phyloP scores from a whole-genome alignment of 2,797 vertebrate genomes.

The Myiotriccus ornatus region DNA sequence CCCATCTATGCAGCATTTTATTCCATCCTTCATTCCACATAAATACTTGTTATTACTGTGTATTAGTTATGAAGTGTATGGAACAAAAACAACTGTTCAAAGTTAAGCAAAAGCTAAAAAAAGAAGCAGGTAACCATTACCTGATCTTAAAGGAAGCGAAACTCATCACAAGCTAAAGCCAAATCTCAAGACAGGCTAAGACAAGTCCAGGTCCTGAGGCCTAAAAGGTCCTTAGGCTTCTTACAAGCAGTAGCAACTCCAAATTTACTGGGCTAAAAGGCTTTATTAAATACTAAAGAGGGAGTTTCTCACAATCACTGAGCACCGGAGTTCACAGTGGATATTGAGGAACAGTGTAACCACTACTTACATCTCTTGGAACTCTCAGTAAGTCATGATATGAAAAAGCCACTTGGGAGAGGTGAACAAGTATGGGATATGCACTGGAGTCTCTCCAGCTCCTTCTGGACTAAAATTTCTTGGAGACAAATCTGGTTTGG shows the following conservation, averaged over 20 bases:
- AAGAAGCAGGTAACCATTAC: neutral
- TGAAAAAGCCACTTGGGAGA: neutral
- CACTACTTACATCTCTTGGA: neutral
- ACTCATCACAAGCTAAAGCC: neutral
- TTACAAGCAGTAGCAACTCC: neutral
- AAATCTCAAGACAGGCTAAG: neutral
- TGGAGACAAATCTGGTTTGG: neutral
- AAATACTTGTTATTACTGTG: neutral
- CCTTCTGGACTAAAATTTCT: neutral
- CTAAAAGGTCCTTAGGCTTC: neutral
- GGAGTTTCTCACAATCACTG: neutral
- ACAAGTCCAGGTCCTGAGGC: neutral
- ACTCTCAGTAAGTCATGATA: fast-evolving
- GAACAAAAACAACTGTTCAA: neutral
- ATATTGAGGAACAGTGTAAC: neutral
- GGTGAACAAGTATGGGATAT: neutral
- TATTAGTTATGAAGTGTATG: neutral
- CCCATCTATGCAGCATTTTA: neutral
- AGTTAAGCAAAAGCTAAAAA: neutral
- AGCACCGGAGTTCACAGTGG: neutral
- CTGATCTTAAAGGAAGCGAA: neutral
- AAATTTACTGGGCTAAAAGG: neutral
- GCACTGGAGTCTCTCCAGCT: neutral
- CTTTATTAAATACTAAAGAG: neutral
- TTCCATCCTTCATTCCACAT: neutral